Base-by-base conservation (phyloP, 2,113 vertebrate species). In the Paracyprichromis sp. region DNA sequence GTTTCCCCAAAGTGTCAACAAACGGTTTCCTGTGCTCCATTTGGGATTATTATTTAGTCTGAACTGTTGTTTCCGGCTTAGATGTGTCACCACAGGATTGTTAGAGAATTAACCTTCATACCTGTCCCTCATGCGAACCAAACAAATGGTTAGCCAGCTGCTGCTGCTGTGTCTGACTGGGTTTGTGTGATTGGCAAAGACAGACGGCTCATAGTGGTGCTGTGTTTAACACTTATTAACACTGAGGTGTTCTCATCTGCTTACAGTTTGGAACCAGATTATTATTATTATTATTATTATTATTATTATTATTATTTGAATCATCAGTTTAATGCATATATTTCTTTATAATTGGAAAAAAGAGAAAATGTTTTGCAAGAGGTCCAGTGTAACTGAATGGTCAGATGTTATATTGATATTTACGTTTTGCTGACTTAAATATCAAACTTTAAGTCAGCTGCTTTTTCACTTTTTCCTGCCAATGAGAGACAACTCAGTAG, bases 51-150 rank as follows among this genome's bases (percentile, higher is more conserved):
- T 79, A 79, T 90, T 91, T 53, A 78, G 82, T 50, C 12, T 63
- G 40, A 85, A 14, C 54, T 59, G 83, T 85, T 89, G 45, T 87
- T 85, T 36, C 21, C 4, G 17, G 83, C 83, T 93, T 79, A 80
- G 34, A 78, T 56, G 57, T 90, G 88, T 92, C 89, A 87, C 54
- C 59, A 83, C 83, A 71, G 83, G 61, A 92, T 88, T 92, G 88
- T 90, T 80, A 54, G 80, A 88, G 71, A 85, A 85, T 90, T 87
- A 85, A 88, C 83, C 82, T 73, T 88, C 85, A 90, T 88, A 91
- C 80, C 84, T 92, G 88, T 92, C 50, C 80, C 21, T 85, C 83
- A 29, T 56, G 21, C 12, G 36, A 73, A 88, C 84, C 86, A 84
- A 84, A 63, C 82, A 80, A 83, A 24, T 56, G 56, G 43, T 36